Evolutionary conservation across 2,113 vertebrate genomes (phyloP), one percentile per base, ranked within the genome.

Genomic region (Siphamia tubifer): DNA sequence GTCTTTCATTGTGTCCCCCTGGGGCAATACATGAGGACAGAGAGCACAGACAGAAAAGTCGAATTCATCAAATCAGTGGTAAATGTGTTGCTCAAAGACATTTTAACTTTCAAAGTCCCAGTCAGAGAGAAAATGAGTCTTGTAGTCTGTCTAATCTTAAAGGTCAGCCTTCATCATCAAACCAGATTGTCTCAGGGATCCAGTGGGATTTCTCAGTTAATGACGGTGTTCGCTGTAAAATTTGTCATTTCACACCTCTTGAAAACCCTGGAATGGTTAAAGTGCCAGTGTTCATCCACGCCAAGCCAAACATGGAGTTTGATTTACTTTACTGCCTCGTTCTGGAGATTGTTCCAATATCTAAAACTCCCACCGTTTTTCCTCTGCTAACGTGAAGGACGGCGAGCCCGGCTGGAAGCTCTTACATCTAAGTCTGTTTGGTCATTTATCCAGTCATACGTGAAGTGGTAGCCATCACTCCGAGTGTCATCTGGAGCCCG

Each of bases 151-250:
- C 24, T 10, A 4, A 64, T 79, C 58, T n/a, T 3, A 53, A 79
- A 68, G 47, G 67, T 72, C 81, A 73, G 23, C 43, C 53, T 32
- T 76, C 67, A 48, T 77, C 60, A 38, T 78, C 45, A 45, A 25
- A 39, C 15, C 51, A 64, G 65, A 52, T 47, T 11, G 49, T 77
- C 35, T 60, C 48, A 3, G 25, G 38, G 45, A 24, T 32, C 47
- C 36, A 31, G 32, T 52, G 54, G 51, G 81, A 57, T 58, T 40
- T 67, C 54, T 48, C 0, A 0, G 20, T 64, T 74, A 70, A 74
- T 69, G 43, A 83, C 45, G 49, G 55, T 42, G 25, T 43, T 54
- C 4, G 0, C 2, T 10, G 24, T 48, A 42, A 21, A 44, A 39
- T 24, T 30, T 60, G 40, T 51, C 58, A 73, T 62, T 80, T 61